Evolutionary conservation across 2,797 vertebrate species (phyloP), one percentile per base, ranked within the genome.

Genomic region (Paratrypauchen microcephalus): DNA sequence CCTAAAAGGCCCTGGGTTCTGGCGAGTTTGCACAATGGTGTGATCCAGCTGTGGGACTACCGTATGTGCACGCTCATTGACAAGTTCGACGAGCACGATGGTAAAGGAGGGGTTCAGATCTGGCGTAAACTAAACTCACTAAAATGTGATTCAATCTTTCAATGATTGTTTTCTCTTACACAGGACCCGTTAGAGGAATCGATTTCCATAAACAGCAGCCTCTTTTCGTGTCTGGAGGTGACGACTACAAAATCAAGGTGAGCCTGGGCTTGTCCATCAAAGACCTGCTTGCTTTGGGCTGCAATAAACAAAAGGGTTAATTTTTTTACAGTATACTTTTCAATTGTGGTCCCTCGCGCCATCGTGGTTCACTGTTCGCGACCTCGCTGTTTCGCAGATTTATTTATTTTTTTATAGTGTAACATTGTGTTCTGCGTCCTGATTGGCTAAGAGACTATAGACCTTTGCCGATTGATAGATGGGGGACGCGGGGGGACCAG

Each of bases 141-240:
- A 48, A 48, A 7, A 36, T 36, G 32, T 36, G 32, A 7, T 36
- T 8, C 8, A 9, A 36, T 36, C 9, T 36, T 36, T 65, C 0
- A 45, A 19, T 28, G 16, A 15, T 77, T 76, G 18, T 39, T 16
- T 21, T 77, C 2, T 66, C 2, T 5, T 7, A n/a, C 54, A 0
- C 66, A 99, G 97, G 97, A 0, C 97, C 97, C 0, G 97, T 99
- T 9, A 90, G 97, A 86, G 97, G 97, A 0, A 98, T 99, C 66
- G 97, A 99, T 74, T 99, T 99, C 87, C 97, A 99, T 82, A 99
- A 99, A 65, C 97, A 98, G 91, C 97, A 99, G 87, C 97, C 97
- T 6, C 91, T 99, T 5, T 99, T 99, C 78, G 97, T 98, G 0
- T 99, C 97, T 0, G 97, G 97, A 76, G 97, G 97, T 2, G 97